Percentiles rank a stretch among this genome's conserved stretches.
These are phyloP conservation scores for Nudaria mundana DNA, from an alignment of 2,888 invertebrate species.

Conservation along the genomic window DNA sequence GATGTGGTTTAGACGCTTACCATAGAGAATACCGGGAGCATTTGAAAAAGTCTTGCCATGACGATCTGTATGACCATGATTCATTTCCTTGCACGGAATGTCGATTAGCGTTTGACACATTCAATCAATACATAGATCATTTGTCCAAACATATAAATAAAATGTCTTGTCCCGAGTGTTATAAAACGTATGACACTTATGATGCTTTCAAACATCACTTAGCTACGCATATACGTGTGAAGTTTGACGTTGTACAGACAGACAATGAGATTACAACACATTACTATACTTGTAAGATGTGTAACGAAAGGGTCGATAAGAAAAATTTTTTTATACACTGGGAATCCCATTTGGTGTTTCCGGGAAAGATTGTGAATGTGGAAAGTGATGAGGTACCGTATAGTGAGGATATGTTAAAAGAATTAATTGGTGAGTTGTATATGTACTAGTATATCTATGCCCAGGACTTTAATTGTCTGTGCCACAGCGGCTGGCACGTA, in stretches of 20 bases:
- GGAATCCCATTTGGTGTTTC: slow-evolving; percentile 40
- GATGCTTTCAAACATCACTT: slow-evolving; percentile 23
- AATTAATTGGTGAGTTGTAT: slow-evolving; percentile 3
- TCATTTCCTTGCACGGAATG: slow-evolving; percentile 36
- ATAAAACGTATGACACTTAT: fast-evolving
- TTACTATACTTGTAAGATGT: slow-evolving; percentile 42
- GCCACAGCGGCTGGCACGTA: too few species aligned
- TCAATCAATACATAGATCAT: slow-evolving; percentile 35
- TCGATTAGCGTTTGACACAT: background rate
- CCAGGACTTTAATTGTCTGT: too few species aligned
- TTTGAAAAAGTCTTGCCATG: background rate
- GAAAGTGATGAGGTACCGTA: background rate
- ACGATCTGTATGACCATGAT: background rate
- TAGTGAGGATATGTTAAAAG: background rate
- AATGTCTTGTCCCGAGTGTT: slow-evolving; percentile 38
- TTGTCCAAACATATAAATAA: slow-evolving; percentile 29
- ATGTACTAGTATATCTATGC: too few species aligned
- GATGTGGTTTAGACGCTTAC: slow-evolving; percentile 18
- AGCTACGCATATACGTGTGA: slow-evolving; percentile 26
- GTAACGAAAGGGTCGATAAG: slow-evolving; percentile 2
- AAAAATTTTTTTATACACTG: slow-evolving; percentile 41
- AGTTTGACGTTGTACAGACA: too few species aligned
- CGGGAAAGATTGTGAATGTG: background rate
- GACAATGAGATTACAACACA: too few species aligned
- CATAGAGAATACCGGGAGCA: slow-evolving; percentile 28